Percentiles rank a stretch among this genome's conserved stretches.
These are phyloP conservation scores for Zaprionus ghesquierei DNA, from an alignment of 1,140 invertebrate genomes.

Conservation along the genomic window DNA sequence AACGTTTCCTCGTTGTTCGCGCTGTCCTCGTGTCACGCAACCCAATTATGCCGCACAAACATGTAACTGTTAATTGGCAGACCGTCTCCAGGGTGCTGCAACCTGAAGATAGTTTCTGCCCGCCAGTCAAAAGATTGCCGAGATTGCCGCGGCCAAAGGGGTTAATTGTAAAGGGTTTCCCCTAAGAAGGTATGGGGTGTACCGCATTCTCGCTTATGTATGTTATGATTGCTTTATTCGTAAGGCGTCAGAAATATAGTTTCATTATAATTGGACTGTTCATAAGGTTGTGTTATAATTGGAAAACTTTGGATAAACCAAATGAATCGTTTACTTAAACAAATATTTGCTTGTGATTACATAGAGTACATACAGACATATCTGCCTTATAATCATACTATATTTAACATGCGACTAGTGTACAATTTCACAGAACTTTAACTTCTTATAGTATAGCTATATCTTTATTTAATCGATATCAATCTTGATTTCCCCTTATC, in stretches of 20 bases:
- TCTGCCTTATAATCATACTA: background rate
- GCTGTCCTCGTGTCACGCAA: conserved; percentile 63
- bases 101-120: conserved; percentile 51
- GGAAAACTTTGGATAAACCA: background rate
- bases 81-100: conserved; percentile 73
- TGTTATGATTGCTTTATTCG: background rate
- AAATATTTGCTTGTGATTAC: background rate
- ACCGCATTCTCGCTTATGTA: background rate
- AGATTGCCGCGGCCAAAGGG: conserved; percentile 60
- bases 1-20: conserved; percentile 52
- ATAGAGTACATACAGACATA: background rate
- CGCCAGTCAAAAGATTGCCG: conserved; percentile 30
- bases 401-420: too few relatives aligned
- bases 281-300: background rate
- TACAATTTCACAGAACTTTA: too few relatives aligned
- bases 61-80: conserved; percentile 80
- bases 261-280: background rate
- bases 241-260: background rate
- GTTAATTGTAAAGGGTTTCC: conserved; percentile 25
- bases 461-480: background rate
- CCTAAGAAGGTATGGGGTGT: background rate
- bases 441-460: too few relatives aligned
- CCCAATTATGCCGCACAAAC: conserved; percentile 77
- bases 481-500: background rate
- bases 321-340: background rate